Evolutionary conservation across 2,113 vertebrate genomes (phyloP), one percentile per base, ranked within the genome.

Genomic region (Notiomystis cincta): DNA sequence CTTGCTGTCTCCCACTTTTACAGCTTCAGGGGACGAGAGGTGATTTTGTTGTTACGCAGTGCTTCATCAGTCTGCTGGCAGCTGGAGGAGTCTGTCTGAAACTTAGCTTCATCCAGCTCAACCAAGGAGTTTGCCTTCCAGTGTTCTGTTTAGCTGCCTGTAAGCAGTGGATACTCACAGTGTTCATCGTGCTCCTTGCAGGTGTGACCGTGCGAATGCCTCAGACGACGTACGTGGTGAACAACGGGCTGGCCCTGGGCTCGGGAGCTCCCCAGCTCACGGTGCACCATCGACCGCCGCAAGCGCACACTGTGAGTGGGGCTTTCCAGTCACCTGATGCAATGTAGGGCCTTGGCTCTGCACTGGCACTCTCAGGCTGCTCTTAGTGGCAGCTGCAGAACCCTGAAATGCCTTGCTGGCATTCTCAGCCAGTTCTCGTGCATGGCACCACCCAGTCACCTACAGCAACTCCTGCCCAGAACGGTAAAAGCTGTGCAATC

Each of bases 211-310:
- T 98, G 56, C 96, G 98, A 96, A 97, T 98, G 97, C 98, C 98
- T 96, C 98, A 98, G 82, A 96, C 98, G 72, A 89, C 98, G 54
- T 98, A 98, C 19, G 98, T 98, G 79, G 98, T 98, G 76, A 98
- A 98, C 94, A 98, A 97, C 3, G 98, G 98, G 53, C 95, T 98
- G 31, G 57, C 98, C 27, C 97, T 98, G 54, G 98, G 98, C 62
- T 98, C 98, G 56, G 82, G 97, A 72, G 97, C 98, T 33, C 98
- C 98, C 90, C 98, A 98, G 95, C 98, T 98, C 79, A 98, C 98
- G 11, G 98, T 98, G 76, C 98, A 98, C 87, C 98, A 98, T 70
- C 98, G 98, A 56, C 98, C 98, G 14, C 97, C 98, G 7, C 98
- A 97, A 96, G 97, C 96, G 53, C 97, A 98, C 57, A 33, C 95